Base-by-base conservation (phyloP, 1,140 invertebrate genomes). In the Pachypeltis micranthus region DNA sequence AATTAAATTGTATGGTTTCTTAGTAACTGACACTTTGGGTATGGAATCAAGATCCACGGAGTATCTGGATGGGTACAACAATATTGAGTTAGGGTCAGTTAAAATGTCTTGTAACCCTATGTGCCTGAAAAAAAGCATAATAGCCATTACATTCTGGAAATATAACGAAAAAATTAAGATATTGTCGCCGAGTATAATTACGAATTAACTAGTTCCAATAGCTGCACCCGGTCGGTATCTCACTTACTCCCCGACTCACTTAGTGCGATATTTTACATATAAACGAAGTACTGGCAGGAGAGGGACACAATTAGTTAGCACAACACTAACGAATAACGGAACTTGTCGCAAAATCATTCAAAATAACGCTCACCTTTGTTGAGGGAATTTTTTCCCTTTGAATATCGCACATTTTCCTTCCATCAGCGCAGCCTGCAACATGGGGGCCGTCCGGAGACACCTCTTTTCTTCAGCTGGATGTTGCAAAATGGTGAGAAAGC, bases 391-490 rank as follows among this genome's bases (percentile, higher is more conserved):
- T 74, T 93, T 92, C 27, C 91, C 91, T 75, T 87, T 88, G 66
- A 80, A 84, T 63, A 85, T 83, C 65, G 86, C 72, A 77, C 91
- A 95, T 72, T 87, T 86, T 54, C 82, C 85, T 55, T 80, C 72
- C 51, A 80, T 76, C 62, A 96, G 73, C 39, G 86, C 84, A 55
- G 90, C 76, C 64, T 85, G 79, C 2, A 96, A 76, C 85, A 96
- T 96, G 12, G 90, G 86, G 24, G 88, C 91, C 24, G 93, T 96
- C 63, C 90, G 79, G 23, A 96, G 77, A 70, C 89, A 87, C 67
- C 92, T 77, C 74, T 91, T 90, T 70, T 92, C 90, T 80, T 96
- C 93, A 66, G 90, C 90, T 16, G 92, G 92, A 80, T 96, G 93
- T 72, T 96, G 92, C 1, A 96, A 76, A 63, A 96, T 80, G 64